These are phyloP conservation scores for Crocodylus rhombifer DNA, from an alignment of 2,797 vertebrate genomes.

Conservation along the genomic window DNA sequence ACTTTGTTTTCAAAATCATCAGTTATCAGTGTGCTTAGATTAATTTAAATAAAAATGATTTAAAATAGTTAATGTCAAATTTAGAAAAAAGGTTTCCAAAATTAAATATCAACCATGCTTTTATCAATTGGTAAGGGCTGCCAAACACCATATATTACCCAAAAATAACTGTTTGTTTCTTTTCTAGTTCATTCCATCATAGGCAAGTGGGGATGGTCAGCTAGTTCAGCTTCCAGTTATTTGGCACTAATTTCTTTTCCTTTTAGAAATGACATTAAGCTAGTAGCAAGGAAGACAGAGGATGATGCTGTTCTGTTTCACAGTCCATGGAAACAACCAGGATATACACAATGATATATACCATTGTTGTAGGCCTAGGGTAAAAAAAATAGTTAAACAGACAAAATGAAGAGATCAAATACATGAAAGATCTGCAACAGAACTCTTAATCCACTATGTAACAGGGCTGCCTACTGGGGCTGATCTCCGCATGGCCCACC, in stretches of 20 bases:
- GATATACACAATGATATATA: not conserved
- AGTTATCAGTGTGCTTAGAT: not conserved
- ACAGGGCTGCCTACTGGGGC: too few species aligned
- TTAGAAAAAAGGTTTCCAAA: not conserved
- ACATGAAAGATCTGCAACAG: not conserved
- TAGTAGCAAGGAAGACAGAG: not conserved
- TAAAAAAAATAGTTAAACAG: not conserved
- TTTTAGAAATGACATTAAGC: not conserved
- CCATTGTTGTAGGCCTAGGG: not conserved
- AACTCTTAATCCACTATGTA: not conserved
- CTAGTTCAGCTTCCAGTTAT: too few species aligned
- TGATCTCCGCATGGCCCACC: too few species aligned
- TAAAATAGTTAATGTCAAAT: not conserved
- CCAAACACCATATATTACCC: not conserved
- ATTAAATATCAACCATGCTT: not conserved
- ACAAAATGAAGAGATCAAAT: not conserved
- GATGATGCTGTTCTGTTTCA: not conserved
- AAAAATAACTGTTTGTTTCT: too few species aligned
- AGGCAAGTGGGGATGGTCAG: too few species aligned
- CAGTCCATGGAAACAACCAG: not conserved
- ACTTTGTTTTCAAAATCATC: not conserved
- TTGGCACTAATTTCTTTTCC: too few species aligned
- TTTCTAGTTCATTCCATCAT: too few species aligned
- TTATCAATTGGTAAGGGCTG: not conserved
- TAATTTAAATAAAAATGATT: not conserved